phyloP scores from a whole-genome alignment of 2,113 vertebrate species.

The Gnathonemus longibarbis region DNA sequence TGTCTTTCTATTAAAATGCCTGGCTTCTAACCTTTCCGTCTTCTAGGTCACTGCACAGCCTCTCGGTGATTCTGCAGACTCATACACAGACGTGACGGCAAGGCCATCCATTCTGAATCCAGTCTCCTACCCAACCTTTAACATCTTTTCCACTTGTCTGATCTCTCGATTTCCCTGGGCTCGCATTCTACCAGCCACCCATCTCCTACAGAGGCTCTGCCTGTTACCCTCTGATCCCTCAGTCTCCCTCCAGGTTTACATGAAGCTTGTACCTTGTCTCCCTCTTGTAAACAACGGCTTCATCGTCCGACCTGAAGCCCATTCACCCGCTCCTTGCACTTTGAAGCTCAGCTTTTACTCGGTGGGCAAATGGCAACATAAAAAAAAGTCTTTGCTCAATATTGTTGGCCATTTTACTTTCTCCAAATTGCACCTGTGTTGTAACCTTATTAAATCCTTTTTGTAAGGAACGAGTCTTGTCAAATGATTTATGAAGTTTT shows the following conservation, averaged over 20 bases:
- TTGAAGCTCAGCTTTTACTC: neutral
- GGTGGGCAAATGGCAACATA: neutral
- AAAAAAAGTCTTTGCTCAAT: neutral
- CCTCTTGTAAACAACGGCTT: constrained; percentile 12
- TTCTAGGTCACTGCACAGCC: neutral
- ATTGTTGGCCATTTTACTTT: neutral
- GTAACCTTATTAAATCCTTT: neutral
- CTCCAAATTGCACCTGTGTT: neutral
- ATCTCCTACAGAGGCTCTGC: neutral
- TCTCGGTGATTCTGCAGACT: constrained; percentile 19
- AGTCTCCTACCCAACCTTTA: constrained; percentile 21
- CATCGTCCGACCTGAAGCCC: constrained; percentile 2
- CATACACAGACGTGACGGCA: constrained; percentile 9
- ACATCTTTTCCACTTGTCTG: constrained; percentile 23
- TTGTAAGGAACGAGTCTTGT: neutral
- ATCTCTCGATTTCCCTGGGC: constrained; percentile 30
- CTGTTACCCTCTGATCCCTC: constrained; percentile 27
- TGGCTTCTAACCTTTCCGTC: constrained; percentile 9
- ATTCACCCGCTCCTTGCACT: constrained; percentile 17
- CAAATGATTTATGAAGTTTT: neutral
- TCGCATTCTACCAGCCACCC: constrained; percentile 2
- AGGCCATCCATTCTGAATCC: constrained; percentile 15
- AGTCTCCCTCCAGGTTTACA: constrained; percentile 23
- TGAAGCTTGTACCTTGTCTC: constrained; percentile 23
- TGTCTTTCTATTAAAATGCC: constrained; percentile 1